Conservation (phyloP, 2,888 invertebrate genomes). For the Congeria kusceri region DNA sequence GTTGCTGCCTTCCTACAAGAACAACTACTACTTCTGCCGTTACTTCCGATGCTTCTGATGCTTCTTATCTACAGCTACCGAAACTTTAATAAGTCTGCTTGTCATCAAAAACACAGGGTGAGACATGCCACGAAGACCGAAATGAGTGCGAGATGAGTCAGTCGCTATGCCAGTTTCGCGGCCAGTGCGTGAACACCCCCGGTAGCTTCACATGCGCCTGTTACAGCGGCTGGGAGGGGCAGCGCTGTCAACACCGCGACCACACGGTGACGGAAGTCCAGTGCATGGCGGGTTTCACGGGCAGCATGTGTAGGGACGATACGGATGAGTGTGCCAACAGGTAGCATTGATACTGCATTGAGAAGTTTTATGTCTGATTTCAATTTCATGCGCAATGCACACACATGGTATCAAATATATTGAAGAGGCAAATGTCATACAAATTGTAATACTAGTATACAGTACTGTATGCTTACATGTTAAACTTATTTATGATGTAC, state of each 20-base stretch:
- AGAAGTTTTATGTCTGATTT: too few species aligned
- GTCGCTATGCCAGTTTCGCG: neutral
- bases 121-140: constrained; percentile 1
- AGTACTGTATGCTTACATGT: constrained; percentile 19
- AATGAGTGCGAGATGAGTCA: neutral
- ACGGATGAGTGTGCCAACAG: constrained; percentile 33
- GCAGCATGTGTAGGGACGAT: constrained; percentile 47
- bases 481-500: neutral
- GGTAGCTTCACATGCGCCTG: neutral
- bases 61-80: too few species aligned
- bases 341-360: neutral
- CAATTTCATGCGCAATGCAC: too few species aligned
- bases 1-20: too few species aligned
- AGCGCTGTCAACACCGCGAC: neutral
- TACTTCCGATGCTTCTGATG: too few species aligned
- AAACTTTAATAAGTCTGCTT: too few species aligned
- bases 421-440: too few species aligned
- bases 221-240: neutral
- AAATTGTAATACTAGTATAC: neutral
- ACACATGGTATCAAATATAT: too few species aligned
- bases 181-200: neutral
- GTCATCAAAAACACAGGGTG: neutral
- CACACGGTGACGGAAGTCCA: neutral
- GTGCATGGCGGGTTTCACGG: constrained; percentile 47
- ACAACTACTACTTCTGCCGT: too few species aligned